Evolutionary conservation across 37 sponge, comb jelly and placozoan species (phyloP).

Genomic region (Hexactinellida sp.): DNA sequence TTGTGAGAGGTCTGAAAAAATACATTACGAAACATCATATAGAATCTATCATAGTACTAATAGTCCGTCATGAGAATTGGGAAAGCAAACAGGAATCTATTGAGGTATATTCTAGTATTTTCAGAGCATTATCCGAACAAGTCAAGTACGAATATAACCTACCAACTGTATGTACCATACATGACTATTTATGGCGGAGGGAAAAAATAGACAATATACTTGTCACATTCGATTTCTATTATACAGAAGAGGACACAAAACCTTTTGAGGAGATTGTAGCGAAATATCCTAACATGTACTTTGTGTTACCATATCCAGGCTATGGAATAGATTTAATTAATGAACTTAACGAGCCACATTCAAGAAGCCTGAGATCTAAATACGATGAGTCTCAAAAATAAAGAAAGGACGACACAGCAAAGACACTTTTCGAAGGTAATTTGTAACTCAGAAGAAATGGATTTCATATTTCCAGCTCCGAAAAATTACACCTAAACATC

Average conservation of each 20-base stretch:
- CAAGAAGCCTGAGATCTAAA: too few relatives aligned
- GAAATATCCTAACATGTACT: neutral
- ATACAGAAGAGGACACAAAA: neutral
- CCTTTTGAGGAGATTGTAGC: neutral
- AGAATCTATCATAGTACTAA: neutral
- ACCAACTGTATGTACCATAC: neutral
- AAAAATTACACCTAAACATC: too few relatives aligned
- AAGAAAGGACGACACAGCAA: too few relatives aligned
- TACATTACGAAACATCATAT: neutral
- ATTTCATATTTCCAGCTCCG: neutral
- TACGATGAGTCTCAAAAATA: too few relatives aligned
- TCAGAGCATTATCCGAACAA: neutral
- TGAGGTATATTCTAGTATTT: neutral
- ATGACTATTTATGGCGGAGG: neutral
- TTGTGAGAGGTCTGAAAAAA: neutral
- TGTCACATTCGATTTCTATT: neutral
- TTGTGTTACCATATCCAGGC: neutral
- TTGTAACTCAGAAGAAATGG: neutral
- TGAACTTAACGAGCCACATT: neutral
- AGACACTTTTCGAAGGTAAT: neutral
- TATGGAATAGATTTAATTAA: neutral
- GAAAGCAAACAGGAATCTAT: neutral
- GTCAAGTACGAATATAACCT: neutral
- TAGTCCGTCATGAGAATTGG: neutral
- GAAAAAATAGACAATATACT: too few relatives aligned